phyloP scores from a whole-genome alignment of 2,888 invertebrate species.

The Mythimna albipuncta region DNA sequence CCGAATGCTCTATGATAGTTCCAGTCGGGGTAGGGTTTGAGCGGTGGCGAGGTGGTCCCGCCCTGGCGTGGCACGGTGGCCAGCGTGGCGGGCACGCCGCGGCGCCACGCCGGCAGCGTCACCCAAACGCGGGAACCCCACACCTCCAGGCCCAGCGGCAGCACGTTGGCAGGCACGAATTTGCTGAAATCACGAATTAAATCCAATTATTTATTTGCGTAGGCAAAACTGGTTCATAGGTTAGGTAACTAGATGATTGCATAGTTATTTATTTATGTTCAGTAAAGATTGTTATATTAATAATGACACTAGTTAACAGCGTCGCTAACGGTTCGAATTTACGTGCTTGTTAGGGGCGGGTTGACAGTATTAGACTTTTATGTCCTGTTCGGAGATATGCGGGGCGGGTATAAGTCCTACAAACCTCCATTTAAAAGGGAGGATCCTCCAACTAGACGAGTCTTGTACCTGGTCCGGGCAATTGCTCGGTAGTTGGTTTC shows the following conservation, averaged over 20 bases:
- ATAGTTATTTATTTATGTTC: neutral
- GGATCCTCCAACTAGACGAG: too few relatives aligned
- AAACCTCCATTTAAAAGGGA: too few relatives aligned
- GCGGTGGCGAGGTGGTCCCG: conserved; percentile 89
- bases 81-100: conserved; percentile 94
- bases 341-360: neutral
- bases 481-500: too few relatives aligned
- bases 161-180: conserved; percentile 93
- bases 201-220: neutral
- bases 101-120: conserved; percentile 94
- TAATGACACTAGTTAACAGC: neutral
- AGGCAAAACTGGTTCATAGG: too few relatives aligned
- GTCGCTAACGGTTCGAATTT: neutral
- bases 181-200: conserved; percentile 78
- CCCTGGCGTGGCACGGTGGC: conserved; percentile 92
- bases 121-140: conserved; percentile 93
- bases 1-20: conserved; percentile 91
- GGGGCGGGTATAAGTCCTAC: too few relatives aligned
- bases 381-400: too few relatives aligned
- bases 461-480: too few relatives aligned
- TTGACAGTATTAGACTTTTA: too few relatives aligned
- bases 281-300: neutral
- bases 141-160: conserved; percentile 94
- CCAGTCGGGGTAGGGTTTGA: conserved; percentile 95
- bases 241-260: neutral